phyloP scores from a whole-genome alignment of 2,888 invertebrate species.

The Megaustenia siamemsis region DNA sequence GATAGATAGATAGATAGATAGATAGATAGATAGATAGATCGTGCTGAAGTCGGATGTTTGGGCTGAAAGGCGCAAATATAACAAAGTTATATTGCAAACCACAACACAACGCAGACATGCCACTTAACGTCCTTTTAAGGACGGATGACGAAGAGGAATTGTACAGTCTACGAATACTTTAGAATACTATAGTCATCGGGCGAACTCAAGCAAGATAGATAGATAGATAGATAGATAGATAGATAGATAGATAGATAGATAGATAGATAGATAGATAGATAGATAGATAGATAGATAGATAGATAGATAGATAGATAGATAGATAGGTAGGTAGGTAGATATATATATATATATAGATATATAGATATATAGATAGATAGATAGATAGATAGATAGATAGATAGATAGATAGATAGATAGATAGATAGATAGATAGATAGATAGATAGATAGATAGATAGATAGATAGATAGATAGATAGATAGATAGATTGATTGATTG shows the following conservation, averaged over 20 bases:
- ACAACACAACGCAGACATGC: too few species aligned
- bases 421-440: background rate
- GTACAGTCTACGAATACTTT: too few species aligned
- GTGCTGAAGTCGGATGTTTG: too few species aligned
- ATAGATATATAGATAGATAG: too few species aligned
- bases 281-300: conserved; percentile 6
- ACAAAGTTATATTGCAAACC: too few species aligned
- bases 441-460: background rate
- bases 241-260: conserved; percentile 11
- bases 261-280: conserved; percentile 15
- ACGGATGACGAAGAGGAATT: too few species aligned
- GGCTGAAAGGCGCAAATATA: too few species aligned
- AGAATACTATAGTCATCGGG: background rate
- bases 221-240: background rate
- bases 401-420: background rate
- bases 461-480: background rate
- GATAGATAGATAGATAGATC: background rate
- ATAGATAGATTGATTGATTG: too few species aligned
- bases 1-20: background rate
- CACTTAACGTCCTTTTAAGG: too few species aligned
- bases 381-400: too few species aligned
- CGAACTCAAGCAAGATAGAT: background rate
- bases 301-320: background rate
- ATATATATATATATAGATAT: too few species aligned
- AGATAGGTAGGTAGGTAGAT: too few species aligned